phyloP scores from a whole-genome alignment of 2,797 vertebrate species.

The Lindbergichthys nudifrons region DNA sequence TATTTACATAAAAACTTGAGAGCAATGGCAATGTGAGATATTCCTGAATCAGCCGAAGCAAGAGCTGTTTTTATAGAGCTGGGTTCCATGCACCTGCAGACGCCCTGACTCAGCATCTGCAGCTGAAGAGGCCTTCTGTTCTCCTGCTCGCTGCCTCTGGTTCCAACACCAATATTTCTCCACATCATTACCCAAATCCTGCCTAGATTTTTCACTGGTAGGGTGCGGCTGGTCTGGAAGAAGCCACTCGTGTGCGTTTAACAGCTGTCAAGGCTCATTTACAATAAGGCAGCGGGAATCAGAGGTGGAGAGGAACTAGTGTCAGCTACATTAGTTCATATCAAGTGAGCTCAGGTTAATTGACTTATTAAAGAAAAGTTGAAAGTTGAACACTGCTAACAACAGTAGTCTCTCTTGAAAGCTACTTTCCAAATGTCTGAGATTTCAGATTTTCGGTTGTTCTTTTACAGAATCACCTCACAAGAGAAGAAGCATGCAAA shows the following conservation, averaged over 20 bases:
- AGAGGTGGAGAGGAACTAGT: background rate
- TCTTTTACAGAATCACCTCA: constrained; percentile 10
- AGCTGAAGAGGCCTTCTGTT: constrained; percentile 61
- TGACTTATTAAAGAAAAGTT: background rate
- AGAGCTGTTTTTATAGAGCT: constrained; percentile 39
- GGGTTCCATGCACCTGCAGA: constrained; percentile 52
- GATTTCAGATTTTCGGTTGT: constrained; percentile 3
- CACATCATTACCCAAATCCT: constrained; percentile 13
- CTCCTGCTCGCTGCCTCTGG: constrained; percentile 34
- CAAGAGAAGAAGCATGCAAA: background rate
- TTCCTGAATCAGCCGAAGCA: constrained; percentile 71
- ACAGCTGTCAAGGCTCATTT: constrained; percentile 53
- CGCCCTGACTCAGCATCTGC: constrained; percentile 29
- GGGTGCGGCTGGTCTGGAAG: background rate
- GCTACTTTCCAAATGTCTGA: background rate
- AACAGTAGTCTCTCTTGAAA: background rate
- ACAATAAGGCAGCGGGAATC: constrained; percentile 44
- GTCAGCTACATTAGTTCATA: constrained; percentile 3
- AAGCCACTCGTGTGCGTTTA: constrained; percentile 46
- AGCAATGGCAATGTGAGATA: constrained; percentile 50
- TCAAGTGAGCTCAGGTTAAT: too few species aligned
- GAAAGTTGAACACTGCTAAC: too few species aligned
- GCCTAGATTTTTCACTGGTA: constrained; percentile 24
- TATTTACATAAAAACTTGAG: constrained; percentile 61
- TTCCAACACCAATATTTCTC: constrained; percentile 67